Conservation (phyloP, 2,888 invertebrate genomes). For the Ecliptopera silaceata region DNA sequence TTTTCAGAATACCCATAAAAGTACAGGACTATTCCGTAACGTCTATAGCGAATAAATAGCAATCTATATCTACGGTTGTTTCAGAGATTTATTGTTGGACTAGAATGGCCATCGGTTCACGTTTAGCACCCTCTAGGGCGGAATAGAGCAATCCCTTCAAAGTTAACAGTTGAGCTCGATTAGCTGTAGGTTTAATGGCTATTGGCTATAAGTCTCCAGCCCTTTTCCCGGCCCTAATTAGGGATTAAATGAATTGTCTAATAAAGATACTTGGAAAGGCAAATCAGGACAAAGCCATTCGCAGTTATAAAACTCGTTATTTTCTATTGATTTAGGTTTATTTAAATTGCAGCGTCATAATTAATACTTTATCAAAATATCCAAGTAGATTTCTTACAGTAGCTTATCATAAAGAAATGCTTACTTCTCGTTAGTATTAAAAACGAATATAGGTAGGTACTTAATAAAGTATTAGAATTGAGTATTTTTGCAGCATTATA, state of each 20-base stretch:
- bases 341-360: not conserved
- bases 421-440: too few species aligned
- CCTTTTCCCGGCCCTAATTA: conserved; percentile 41
- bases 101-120: conserved; percentile 60
- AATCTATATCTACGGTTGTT: conserved; percentile 51
- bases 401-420: too few species aligned
- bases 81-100: conserved; percentile 71
- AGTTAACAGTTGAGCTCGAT: conserved; percentile 54
- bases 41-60: conserved; percentile 27
- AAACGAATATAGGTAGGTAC: too few species aligned
- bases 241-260: conserved; percentile 38
- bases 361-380: too few species aligned
- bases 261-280: conserved; percentile 22
- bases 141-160: conserved; percentile 42
- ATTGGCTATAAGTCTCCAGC: conserved; percentile 43
- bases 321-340: not conserved
- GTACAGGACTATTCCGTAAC: not conserved
- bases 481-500: too few species aligned
- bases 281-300: conserved; percentile 11
- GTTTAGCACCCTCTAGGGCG: conserved; percentile 65
- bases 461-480: too few species aligned
- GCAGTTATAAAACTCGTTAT: conserved; percentile 1
- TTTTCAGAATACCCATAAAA: too few species aligned
- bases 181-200: conserved; percentile 47
- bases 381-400: too few species aligned